Conservation (phyloP, 2,888 invertebrate species). For the Ormyrus thymus region DNA sequence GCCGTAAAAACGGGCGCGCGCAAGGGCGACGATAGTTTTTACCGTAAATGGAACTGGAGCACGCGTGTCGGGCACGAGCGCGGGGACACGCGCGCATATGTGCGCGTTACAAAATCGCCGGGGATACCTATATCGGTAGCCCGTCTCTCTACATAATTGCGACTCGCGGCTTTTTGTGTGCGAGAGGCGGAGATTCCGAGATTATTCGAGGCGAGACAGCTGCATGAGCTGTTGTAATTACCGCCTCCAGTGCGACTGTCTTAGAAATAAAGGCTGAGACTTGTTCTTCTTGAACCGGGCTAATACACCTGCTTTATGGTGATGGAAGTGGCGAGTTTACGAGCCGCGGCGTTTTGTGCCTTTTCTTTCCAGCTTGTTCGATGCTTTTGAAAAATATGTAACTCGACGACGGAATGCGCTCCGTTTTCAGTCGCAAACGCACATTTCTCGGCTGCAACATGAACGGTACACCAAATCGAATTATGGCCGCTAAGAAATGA, state of each 20-base stretch:
- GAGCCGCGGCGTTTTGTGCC: no score
- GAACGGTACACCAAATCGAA: conserved; percentile 30
- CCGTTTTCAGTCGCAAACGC: conserved; percentile 28
- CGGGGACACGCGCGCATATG: conserved; percentile 53
- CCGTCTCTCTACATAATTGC: conserved; percentile 64
- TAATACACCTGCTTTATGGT: not conserved
- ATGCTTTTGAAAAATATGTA: conserved; percentile 19
- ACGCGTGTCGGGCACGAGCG: conserved; percentile 63
- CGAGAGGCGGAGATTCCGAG: not conserved
- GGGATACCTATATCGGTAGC: conserved; percentile 66
- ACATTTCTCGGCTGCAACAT: conserved; percentile 36
- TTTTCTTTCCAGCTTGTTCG: not conserved
- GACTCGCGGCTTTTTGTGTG: not conserved
- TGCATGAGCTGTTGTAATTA: no score
- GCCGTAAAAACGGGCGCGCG: not conserved
- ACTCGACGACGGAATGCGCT: conserved; percentile 39
- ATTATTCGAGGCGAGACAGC: no score
- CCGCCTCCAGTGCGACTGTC: no score
- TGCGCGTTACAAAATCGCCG: conserved; percentile 66
- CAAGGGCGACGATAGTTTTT: conserved; percentile 60
- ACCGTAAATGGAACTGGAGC: conserved; percentile 72
- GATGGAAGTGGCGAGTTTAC: not conserved
- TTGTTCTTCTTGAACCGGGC: conserved; percentile 7
- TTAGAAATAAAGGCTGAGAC: no score
- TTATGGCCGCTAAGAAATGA: conserved; percentile 47